Conservation (phyloP, 2,113 vertebrate species). For the Zosterops lateralis region DNA sequence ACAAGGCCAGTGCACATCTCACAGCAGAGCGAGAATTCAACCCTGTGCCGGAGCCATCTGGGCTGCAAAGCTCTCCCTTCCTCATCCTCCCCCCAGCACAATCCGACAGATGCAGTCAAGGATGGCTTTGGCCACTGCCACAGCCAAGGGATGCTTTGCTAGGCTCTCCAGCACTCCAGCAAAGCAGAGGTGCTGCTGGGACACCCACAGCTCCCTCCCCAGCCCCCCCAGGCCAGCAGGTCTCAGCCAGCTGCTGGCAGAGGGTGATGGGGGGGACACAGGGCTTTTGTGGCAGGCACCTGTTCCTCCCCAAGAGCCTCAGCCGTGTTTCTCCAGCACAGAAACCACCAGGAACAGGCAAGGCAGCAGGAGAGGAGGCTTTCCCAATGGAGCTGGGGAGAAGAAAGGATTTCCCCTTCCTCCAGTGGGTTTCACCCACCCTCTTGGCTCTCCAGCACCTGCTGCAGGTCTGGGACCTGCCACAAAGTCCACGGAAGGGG, state of each 20-base stretch:
- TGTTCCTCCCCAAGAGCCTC: background rate
- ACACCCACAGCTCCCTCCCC: background rate
- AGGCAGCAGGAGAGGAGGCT: background rate
- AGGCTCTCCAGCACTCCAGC: background rate
- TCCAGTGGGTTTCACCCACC: background rate
- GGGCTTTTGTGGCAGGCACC: background rate
- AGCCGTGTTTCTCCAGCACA: background rate
- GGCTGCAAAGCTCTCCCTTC: conserved; percentile 7
- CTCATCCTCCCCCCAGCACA: background rate
- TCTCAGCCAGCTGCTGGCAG: background rate
- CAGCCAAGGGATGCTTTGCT: background rate
- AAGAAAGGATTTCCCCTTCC: background rate
- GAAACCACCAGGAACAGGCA: conserved; percentile 1
- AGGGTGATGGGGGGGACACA: background rate
- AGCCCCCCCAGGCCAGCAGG: background rate
- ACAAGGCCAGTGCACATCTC: background rate
- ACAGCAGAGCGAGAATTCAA: background rate
- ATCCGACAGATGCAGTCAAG: background rate
- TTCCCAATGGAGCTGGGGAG: background rate
- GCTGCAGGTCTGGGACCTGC: background rate
- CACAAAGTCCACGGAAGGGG: background rate
- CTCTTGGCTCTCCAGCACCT: background rate
- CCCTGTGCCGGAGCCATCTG: rapidly evolving
- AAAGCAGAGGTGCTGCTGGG: background rate
- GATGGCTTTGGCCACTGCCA: background rate